A percentile compares a stretch with the other conserved stretches of the same genome.
Evolutionary conservation across 37 sponge, comb jelly and placozoan species (phyloP).

Genomic region (Hexactinellida sp.): DNA sequence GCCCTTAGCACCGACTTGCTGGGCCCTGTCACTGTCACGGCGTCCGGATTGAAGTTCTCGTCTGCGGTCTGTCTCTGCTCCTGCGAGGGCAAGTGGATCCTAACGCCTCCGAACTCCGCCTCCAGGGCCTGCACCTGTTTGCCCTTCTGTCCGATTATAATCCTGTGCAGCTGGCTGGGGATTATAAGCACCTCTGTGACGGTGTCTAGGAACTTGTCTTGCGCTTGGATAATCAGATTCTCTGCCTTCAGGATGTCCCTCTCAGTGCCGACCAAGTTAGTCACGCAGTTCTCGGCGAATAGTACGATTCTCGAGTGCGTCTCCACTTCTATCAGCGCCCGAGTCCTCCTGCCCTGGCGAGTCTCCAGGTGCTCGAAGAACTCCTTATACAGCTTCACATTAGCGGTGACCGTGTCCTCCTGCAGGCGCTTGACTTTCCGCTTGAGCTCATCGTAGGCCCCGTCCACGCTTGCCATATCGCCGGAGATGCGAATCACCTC

Average conservation of each 20-base stretch:
- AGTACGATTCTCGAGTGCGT: neutral
- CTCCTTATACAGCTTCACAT: neutral
- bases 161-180: neutral
- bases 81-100: neutral
- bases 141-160: neutral
- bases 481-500: conserved; percentile 6
- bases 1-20: neutral
- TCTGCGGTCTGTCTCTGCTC: neutral
- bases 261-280: neutral
- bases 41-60: neutral
- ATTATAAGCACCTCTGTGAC: neutral
- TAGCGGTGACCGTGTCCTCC: neutral
- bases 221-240: neutral
- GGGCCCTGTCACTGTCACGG: neutral
- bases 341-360: neutral
- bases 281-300: neutral
- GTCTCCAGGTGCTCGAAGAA: neutral
- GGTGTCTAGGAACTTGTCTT: conserved; percentile 13
- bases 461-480: neutral
- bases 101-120: neutral
- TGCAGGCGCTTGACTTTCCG: neutral
- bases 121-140: conserved; percentile 12
- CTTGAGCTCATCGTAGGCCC: neutral
- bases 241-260: neutral
- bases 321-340: neutral